Percentiles rank a stretch among this genome's conserved stretches.
Evolutionary conservation across 1,140 invertebrate species (phyloP).

Genomic region (Galendromus occidentalis): DNA sequence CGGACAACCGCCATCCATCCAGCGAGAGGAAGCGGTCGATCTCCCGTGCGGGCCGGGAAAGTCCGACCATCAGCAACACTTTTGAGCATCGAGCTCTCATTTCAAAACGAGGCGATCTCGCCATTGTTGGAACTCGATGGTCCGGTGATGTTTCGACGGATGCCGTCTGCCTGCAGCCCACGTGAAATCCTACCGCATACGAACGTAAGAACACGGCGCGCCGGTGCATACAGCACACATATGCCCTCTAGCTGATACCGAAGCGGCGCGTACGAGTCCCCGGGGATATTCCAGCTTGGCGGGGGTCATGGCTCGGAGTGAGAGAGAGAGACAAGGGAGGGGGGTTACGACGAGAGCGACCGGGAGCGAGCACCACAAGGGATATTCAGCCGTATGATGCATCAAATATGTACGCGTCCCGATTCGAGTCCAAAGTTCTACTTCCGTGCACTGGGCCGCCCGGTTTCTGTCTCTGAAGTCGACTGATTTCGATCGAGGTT

Average conservation of each 20-base stretch:
- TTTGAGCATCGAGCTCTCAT: too few relatives aligned
- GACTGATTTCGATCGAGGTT: too few relatives aligned
- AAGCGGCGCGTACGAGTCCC: constrained; percentile 9
- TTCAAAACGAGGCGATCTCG: too few relatives aligned
- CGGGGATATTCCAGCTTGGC: not conserved
- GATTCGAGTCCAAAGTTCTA: too few relatives aligned
- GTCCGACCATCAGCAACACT: too few relatives aligned
- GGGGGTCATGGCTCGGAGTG: too few relatives aligned
- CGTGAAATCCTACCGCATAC: not conserved
- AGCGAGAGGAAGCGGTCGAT: too few relatives aligned
- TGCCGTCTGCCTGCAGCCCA: not conserved
- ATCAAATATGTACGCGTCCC: not conserved
- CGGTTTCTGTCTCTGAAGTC: too few relatives aligned
- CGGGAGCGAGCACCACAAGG: not conserved
- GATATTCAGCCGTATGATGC: constrained; percentile 3
- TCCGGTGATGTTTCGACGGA: not conserved
- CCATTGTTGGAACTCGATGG: too few relatives aligned
- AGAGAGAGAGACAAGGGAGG: too few relatives aligned
- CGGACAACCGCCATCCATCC: not conserved
- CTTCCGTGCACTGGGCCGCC: too few relatives aligned
- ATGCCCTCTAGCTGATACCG: constrained; percentile 6
- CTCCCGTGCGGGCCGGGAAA: too few relatives aligned
- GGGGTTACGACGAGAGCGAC: not conserved
- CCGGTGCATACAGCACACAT: not conserved
- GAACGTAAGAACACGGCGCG: not conserved